Base-by-base conservation (phyloP, 2,113 vertebrate genomes). In the Entelurus aequoreus region DNA sequence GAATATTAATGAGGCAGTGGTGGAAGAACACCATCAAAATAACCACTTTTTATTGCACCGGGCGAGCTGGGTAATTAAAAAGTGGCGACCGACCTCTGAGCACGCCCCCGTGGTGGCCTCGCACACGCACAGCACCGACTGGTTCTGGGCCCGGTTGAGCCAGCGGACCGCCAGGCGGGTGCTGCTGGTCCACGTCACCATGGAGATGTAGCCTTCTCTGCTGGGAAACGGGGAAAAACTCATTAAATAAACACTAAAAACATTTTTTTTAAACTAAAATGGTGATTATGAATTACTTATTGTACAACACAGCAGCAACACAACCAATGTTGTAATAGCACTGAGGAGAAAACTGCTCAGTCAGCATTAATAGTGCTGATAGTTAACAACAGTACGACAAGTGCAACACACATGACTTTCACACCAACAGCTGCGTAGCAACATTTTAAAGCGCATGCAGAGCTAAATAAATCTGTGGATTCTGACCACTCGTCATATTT, bases 81-180 rank as follows among this genome's bases (percentile, higher is more conserved):
- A 48, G 42, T 63, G 80, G 53, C 66, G 49, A 68, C 42, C 47
- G 74, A 63, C 92, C 91, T 92, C 91, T 13, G 84, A 86, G 75
- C 92, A 93, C 8, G 88, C 85, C 54, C 92, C 92, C 0, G 91
- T 92, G 58, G 91, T 92, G 60, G 90, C 89, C 76, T 93, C 91
- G 8, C 92, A 93, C 59, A 92, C 84, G 21, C 89, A 90, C 37
- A 92, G 81, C 62, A 90, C 77, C 5, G 92, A 92, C 55, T 91
- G 80, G 80, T 92, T 93, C 85, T 93, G 92, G 15, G 86, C 77
- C 1, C 92, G 88, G 66, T 91, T 93, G 36, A 93, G 75, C 92
- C 91, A 93, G 12, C 89, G 87, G 42, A 92, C 89, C 0, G 88
- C 88, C 9, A 93, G 85, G 8, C 86, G 84, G 15, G 90, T 92